These are phyloP conservation scores for Buceros bicornis DNA, from an alignment of 2,797 vertebrate species.

Conservation along the genomic window DNA sequence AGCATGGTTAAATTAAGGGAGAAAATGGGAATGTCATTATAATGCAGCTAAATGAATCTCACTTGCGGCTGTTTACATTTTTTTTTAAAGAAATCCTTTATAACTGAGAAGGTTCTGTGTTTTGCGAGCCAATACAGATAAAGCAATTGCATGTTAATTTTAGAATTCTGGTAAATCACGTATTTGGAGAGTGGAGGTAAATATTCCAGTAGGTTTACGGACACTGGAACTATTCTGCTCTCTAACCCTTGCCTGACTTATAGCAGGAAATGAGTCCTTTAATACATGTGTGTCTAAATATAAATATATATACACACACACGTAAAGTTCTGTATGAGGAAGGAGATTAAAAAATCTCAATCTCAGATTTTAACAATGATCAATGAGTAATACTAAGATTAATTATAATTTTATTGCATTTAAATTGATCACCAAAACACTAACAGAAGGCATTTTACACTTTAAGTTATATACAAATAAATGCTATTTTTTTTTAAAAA, in stretches of 20 bases:
- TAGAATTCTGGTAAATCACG: not conserved
- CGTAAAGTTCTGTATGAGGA: not conserved
- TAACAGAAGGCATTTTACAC: not conserved
- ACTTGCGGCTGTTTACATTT: not conserved
- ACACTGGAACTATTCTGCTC: not conserved
- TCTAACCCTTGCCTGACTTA: not conserved
- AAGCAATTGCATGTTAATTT: not conserved
- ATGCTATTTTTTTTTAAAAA: not conserved
- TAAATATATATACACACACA: no score
- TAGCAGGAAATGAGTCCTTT: not conserved
- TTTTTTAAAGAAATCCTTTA: not conserved
- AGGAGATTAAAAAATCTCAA: not conserved
- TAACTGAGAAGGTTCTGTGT: not conserved
- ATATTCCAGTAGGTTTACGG: not conserved
- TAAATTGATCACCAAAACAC: not conserved
- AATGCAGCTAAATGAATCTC: not conserved
- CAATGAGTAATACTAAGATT: not conserved
- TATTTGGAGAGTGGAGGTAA: not conserved
- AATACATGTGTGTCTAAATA: not conserved
- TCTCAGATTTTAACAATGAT: not conserved
- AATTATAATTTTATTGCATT: not conserved
- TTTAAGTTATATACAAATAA: not conserved
- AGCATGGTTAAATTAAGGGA: conserved; percentile 75
- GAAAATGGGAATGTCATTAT: not conserved
- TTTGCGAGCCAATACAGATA: not conserved